phyloP scores from a whole-genome alignment of 2,797 vertebrate species.

The Neosalanx taihuensis region DNA sequence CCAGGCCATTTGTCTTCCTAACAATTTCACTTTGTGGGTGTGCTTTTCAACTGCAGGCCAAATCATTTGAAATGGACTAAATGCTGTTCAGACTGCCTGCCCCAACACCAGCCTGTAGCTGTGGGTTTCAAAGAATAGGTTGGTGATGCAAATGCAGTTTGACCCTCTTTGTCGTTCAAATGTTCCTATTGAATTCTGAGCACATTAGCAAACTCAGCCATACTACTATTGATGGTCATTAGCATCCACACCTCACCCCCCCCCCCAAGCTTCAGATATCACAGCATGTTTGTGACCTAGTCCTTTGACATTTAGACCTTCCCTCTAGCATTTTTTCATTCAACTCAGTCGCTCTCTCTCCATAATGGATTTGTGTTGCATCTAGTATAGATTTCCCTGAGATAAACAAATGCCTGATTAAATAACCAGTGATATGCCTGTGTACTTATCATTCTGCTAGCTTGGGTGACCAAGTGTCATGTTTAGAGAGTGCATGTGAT shows the following conservation, averaged over 20 bases:
- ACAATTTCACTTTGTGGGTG: conserved; percentile 23
- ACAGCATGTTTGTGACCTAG: neutral
- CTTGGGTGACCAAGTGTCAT: neutral
- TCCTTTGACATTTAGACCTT: neutral
- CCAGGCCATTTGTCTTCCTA: conserved; percentile 12
- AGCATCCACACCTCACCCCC: neutral
- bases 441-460: neutral
- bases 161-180: neutral
- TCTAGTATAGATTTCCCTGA: neutral
- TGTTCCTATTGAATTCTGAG: neutral
- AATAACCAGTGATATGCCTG: neutral
- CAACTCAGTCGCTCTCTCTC: neutral
- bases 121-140: neutral
- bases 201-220: neutral
- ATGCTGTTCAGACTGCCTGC: neutral
- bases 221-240: neutral
- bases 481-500: neutral
- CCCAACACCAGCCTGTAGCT: neutral
- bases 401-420: too few species aligned
- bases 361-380: neutral
- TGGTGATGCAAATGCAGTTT: neutral
- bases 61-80: conserved; percentile 30
- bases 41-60: conserved; percentile 32
- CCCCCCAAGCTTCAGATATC: neutral
- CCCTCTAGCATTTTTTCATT: neutral